A percentile compares a stretch with the other conserved stretches of the same genome.
These are phyloP conservation scores for Hepsetus odoe DNA, from an alignment of 2,113 vertebrate species.

Conservation along the genomic window DNA sequence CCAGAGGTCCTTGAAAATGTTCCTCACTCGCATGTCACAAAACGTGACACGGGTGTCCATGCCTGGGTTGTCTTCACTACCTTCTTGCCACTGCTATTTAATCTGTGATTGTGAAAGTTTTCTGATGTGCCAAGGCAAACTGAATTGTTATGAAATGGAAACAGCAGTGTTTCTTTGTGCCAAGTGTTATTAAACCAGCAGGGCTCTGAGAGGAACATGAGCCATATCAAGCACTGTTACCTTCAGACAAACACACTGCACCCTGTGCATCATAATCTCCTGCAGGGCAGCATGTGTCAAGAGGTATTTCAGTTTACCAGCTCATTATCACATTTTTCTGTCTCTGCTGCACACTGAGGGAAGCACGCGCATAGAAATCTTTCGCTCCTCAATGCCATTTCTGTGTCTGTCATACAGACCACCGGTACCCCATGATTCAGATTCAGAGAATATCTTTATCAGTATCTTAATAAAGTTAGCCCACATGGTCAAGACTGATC, in stretches of 20 bases:
- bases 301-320: not conserved
- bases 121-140: constrained; percentile 22
- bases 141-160: constrained; percentile 8
- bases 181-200: not conserved
- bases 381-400: too few relatives aligned
- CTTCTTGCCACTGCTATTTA: constrained; percentile 12
- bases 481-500: too few relatives aligned
- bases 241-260: not conserved
- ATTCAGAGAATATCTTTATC: too few relatives aligned
- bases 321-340: not conserved
- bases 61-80: constrained; percentile 1
- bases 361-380: not conserved
- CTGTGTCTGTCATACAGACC: too few relatives aligned
- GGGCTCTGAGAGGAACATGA: not conserved
- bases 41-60: not conserved
- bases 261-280: not conserved
- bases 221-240: not conserved
- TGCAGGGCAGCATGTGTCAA: not conserved
- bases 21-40: not conserved
- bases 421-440: too few relatives aligned
- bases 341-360: not conserved
- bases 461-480: too few relatives aligned
- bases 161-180: not conserved
- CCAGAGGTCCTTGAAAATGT: constrained; percentile 13
- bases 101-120: constrained; percentile 12